A percentile compares a stretch with the other conserved stretches of the same genome.
Conservation (phyloP, 2,888 invertebrate genomes). For the Drosophila leonis region DNA sequence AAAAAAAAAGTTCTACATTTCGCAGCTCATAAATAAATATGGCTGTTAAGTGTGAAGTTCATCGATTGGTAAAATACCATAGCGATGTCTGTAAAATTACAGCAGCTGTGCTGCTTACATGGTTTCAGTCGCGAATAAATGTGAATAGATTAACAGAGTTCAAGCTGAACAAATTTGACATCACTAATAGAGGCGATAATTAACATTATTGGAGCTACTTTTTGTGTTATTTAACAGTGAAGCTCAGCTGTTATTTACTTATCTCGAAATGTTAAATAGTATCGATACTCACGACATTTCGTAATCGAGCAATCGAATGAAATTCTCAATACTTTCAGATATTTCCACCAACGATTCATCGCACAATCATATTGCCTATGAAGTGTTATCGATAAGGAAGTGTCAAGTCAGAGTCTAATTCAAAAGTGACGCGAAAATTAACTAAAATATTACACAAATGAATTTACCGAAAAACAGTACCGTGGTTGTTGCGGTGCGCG, state of each 20-base stretch:
- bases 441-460: slow-evolving; percentile 11
- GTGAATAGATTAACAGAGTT: not conserved
- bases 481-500: slow-evolving; percentile 77
- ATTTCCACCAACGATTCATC: not conserved
- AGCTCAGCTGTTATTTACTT: not conserved
- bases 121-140: not conserved
- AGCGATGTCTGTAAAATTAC: not conserved
- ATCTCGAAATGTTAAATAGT: no score
- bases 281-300: not conserved
- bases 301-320: no score
- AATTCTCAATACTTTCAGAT: not conserved
- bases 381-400: not conserved
- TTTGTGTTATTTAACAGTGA: not conserved
- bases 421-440: slow-evolving; percentile 1
- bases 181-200: not conserved
- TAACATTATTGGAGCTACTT: not conserved
- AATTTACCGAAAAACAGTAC: slow-evolving; percentile 39
- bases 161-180: not conserved
- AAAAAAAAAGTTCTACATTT: no score
- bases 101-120: not conserved
- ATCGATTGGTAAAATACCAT: not conserved
- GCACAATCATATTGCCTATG: no score
- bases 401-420: not conserved
- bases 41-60: not conserved
- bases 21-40: no score